phyloP scores from a whole-genome alignment of 2,113 vertebrate species.

The Callithrix jacchus region DNA sequence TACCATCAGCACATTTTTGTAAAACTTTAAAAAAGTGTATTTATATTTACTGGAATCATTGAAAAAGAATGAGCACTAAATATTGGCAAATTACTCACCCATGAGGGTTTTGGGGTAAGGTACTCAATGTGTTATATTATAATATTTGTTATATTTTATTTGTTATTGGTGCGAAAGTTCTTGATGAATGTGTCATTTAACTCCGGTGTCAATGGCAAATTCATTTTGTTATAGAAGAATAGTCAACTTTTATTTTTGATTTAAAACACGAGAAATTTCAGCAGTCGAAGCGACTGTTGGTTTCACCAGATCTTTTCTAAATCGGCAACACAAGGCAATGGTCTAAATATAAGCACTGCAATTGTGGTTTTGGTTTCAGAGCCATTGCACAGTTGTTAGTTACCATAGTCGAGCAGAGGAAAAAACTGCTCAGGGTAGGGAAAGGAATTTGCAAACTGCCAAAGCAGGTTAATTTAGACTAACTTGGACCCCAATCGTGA shows the following conservation, averaged over 20 bases:
- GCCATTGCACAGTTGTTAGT: conserved; percentile 57
- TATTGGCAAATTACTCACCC: neutral
- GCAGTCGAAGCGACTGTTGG: conserved; percentile 73
- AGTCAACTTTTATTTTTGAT: conserved; percentile 59
- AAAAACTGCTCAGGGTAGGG: conserved; percentile 9
- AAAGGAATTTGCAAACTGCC: conserved; percentile 39
- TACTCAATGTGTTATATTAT: neutral
- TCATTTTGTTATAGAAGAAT: conserved; percentile 60
- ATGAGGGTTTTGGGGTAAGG: neutral
- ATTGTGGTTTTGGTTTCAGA: conserved; percentile 80
- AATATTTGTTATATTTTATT: no score
- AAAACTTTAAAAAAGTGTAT: neutral
- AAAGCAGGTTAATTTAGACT: conserved; percentile 21
- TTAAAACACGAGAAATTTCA: conserved; percentile 62
- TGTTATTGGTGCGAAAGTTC: neutral
- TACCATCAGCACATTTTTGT: neutral
- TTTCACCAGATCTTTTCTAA: conserved; percentile 83
- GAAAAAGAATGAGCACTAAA: neutral
- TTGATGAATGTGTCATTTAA: conserved; percentile 37
- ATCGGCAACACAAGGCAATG: conserved; percentile 72
- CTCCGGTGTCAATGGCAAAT: conserved; percentile 32
- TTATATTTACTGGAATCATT: neutral
- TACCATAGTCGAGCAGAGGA: conserved; percentile 28
- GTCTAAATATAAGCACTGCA: conserved; percentile 80
- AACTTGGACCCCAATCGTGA: neutral